phyloP scores from a whole-genome alignment of 2,888 invertebrate genomes.

The Aplocera efformata region DNA sequence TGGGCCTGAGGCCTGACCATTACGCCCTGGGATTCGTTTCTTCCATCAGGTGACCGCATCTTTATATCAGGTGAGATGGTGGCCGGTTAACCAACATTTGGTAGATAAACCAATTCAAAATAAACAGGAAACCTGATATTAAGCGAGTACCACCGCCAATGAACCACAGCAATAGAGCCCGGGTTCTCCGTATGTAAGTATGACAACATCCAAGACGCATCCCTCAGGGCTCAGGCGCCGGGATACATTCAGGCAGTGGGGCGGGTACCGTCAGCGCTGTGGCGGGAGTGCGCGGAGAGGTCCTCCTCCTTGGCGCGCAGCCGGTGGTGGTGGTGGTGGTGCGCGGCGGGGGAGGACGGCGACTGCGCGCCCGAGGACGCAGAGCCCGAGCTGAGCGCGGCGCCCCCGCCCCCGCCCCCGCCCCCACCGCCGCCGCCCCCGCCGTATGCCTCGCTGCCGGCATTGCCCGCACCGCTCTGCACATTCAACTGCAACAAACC shows the following conservation, averaged over 20 bases:
- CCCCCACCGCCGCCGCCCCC: conserved; percentile 33
- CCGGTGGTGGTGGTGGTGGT: conserved; percentile 54
- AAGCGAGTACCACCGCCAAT: too few relatives aligned
- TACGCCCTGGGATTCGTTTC: too few relatives aligned
- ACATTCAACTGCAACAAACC: conserved; percentile 61
- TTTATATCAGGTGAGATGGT: too few relatives aligned
- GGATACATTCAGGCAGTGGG: background rate
- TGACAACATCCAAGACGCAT: too few relatives aligned
- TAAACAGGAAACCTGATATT: too few relatives aligned
- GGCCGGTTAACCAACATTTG: too few relatives aligned
- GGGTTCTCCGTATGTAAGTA: too few relatives aligned
- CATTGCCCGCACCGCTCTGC: conserved; percentile 53
- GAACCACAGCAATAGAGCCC: too few relatives aligned
- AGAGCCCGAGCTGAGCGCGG: conserved; percentile 63
- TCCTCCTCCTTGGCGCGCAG: conserved; percentile 83
- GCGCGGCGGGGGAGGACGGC: conserved; percentile 66
- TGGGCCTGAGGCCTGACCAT: too few relatives aligned
- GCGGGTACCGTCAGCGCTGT: conserved; percentile 79
- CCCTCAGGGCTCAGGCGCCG: too few relatives aligned
- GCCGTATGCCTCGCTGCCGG: conserved; percentile 41
- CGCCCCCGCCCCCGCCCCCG: conserved; percentile 35
- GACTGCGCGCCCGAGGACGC: conserved; percentile 71
- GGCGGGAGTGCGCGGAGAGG: conserved; percentile 80
- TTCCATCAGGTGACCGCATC: too few relatives aligned
- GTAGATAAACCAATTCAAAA: too few relatives aligned